A percentile compares a stretch with the other conserved stretches of the same genome.
These are phyloP conservation scores for Heliconius cydno DNA, from an alignment of 2,888 invertebrate species.

Conservation along the genomic window DNA sequence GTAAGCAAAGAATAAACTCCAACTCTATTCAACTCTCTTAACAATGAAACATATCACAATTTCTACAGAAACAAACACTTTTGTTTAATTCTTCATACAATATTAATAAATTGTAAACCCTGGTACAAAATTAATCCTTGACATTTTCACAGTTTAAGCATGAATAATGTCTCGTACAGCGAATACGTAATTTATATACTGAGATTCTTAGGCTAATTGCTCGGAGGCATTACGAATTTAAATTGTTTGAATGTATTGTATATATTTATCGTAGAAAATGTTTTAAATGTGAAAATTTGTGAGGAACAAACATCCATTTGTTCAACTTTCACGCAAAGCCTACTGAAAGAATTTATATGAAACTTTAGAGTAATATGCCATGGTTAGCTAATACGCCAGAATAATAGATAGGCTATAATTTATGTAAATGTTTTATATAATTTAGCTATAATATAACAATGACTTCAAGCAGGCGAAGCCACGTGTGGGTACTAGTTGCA, in stretches of 20 bases:
- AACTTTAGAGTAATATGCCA: too few species aligned
- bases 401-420: too few species aligned
- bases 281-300: too few species aligned
- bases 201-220: slow-evolving; percentile 19
- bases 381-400: too few species aligned
- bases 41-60: background rate
- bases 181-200: slow-evolving; percentile 19
- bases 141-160: slow-evolving; percentile 24
- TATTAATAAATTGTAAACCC: slow-evolving; percentile 24
- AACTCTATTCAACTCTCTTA: too few species aligned
- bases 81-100: slow-evolving; percentile 17
- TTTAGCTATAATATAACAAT: too few species aligned
- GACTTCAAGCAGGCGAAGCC: too few species aligned
- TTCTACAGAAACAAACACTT: background rate
- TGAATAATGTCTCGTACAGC: slow-evolving; percentile 18
- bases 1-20: background rate
- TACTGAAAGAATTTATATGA: too few species aligned
- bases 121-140: slow-evolving; percentile 18
- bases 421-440: too few species aligned
- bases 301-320: too few species aligned
- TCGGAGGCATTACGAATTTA: slow-evolving; percentile 12
- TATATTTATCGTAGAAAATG: background rate
- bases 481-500: too few species aligned
- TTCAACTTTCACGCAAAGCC: too few species aligned
- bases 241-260: background rate